Base-by-base conservation (phyloP, 2,888 invertebrate species). In the Apotomis betuletana region DNA sequence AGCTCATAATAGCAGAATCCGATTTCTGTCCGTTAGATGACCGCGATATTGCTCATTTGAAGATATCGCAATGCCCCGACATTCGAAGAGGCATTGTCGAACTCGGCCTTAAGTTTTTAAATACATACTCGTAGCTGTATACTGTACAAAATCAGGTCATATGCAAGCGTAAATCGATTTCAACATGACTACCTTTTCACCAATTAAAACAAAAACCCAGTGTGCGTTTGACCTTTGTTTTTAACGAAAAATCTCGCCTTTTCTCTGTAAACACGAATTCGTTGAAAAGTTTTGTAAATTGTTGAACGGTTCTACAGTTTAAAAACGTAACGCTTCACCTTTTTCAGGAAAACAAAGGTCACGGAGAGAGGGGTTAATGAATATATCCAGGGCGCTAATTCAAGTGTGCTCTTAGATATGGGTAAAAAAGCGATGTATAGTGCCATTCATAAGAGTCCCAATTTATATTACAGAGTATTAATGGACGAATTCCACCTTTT, bases 261-360 rank as follows among this genome's bases (percentile, higher is more conserved):
- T 65, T 15, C 4, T 46, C 46, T n/a, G 36, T 46, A 65, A 46
- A 65, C 44, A 46, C 27, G 55, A 13, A 46, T 65, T 10, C 46
- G 55, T 46, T 57, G 12, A 55, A 65, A 65, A 65, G 65, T 65
- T 65, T 46, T 64, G 46, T 65, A 36, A 57, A 55, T 57, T 65
- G 46, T 12, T 64, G 44, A 55, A 55, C 55, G 64, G 27, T 44
- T 36, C 44, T 44, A 49, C 49, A 10, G 15, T 54, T 27, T 54
- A 46, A 55, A 44, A 15, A 1, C 5, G 44, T 6, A 44, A 44
- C 41, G 15, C 27, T 63, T 63, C 41, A 54, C 44, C 41, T 44
- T 27, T 55, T 15, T 44, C 44, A 44, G 27, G 44, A 55, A 15
- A 49, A 49, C 9, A 10, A 27, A 27, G 27, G 27, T 27, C 27